Percentiles rank a stretch among this genome's conserved stretches.
phyloP scores from a whole-genome alignment of 2,797 vertebrate species.

The Cyprinella venusta region DNA sequence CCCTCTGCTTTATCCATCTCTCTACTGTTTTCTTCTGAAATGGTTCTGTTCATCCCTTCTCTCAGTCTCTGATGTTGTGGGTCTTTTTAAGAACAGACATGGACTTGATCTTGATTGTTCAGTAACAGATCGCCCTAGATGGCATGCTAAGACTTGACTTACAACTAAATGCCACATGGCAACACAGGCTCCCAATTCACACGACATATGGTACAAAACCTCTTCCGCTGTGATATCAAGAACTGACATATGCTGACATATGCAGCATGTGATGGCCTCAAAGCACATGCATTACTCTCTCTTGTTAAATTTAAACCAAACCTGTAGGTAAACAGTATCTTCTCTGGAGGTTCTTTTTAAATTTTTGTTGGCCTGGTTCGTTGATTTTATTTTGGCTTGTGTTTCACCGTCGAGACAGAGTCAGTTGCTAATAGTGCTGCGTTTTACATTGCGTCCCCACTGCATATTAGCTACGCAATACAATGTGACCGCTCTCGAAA shows the following conservation, averaged over 20 bases:
- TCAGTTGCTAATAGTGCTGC: too few species aligned
- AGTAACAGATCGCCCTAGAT: constrained; percentile 37
- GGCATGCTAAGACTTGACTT: constrained; percentile 34
- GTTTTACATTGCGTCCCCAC: too few species aligned
- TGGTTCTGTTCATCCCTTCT: neutral
- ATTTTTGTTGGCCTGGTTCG: neutral
- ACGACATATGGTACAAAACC: constrained; percentile 32
- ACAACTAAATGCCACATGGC: constrained; percentile 20
- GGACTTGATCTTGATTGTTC: constrained; percentile 44
- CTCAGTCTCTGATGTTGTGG: neutral
- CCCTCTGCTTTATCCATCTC: neutral
- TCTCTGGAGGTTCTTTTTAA: neutral
- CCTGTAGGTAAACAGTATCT: neutral
- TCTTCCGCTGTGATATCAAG: constrained; percentile 19
- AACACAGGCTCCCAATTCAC: neutral
- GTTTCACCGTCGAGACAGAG: too few species aligned
- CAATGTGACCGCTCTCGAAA: too few species aligned
- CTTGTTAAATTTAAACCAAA: constrained; percentile 1
- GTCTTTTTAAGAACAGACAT: constrained; percentile 31
- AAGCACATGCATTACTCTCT: constrained; percentile 8
- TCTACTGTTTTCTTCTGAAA: neutral
- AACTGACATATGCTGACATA: constrained; percentile 35
- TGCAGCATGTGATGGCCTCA: constrained; percentile 15
- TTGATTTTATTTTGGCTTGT: too few species aligned
- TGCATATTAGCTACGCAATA: too few species aligned